Conservation (phyloP, 2,113 vertebrate species). For the Neogale vison region DNA sequence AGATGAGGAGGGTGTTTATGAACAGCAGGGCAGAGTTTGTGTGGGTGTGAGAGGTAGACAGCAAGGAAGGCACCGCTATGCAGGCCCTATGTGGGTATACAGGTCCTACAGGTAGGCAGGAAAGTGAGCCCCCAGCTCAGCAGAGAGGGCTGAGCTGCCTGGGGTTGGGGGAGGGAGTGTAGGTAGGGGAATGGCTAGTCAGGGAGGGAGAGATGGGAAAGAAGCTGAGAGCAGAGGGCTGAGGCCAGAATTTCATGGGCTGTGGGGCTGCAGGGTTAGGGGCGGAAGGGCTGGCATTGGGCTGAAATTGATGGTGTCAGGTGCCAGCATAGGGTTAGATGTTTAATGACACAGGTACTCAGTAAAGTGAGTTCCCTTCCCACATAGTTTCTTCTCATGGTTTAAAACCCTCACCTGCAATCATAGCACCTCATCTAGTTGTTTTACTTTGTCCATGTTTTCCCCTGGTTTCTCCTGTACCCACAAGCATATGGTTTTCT, state of each 20-base stretch:
- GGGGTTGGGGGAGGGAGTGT: background rate
- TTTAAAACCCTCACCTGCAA: background rate
- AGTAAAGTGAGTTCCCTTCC: background rate
- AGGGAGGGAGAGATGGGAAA: background rate
- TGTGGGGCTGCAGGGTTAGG: background rate
- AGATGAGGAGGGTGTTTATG: background rate
- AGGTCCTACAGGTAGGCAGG: background rate
- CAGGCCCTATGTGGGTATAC: no score
- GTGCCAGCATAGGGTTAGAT: background rate
- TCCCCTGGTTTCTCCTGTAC: background rate
- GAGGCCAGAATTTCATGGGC: background rate
- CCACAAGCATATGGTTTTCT: fast-evolving
- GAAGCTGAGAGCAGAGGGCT: background rate
- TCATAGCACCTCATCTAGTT: no score
- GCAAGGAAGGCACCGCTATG: fast-evolving
- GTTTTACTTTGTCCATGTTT: background rate
- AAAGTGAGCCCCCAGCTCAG: background rate
- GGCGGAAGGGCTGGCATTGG: background rate
- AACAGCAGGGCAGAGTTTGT: background rate
- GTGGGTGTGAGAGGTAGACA: background rate
- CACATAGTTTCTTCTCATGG: background rate
- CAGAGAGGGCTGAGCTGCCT: background rate
- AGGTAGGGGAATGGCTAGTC: no score
- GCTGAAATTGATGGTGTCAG: background rate
- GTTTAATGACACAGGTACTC: no score